Percentiles rank a stretch among this genome's conserved stretches.
Evolutionary conservation across 2,888 invertebrate species (phyloP).

Genomic region (Leptopilina syphax): DNA sequence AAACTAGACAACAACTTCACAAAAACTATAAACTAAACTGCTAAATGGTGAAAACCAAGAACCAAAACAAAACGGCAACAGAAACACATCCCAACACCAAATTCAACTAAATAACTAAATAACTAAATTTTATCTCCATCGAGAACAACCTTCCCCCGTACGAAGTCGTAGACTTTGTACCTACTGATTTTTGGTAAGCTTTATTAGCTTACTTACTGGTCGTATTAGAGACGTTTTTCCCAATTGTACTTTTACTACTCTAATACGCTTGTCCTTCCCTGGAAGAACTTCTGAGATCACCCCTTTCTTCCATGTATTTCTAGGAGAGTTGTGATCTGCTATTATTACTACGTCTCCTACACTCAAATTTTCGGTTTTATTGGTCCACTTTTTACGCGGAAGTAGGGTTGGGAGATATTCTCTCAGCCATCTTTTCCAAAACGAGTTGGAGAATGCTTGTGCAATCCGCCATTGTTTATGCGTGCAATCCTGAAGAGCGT

Average conservation of each 20-base stretch:
- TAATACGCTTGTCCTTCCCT: neutral
- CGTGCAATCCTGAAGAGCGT: conserved; percentile 30
- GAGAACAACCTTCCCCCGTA: neutral
- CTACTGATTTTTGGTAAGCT: neutral
- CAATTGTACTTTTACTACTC: neutral
- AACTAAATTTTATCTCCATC: no score
- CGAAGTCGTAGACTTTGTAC: neutral
- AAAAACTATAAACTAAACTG: no score
- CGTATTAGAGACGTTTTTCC: neutral
- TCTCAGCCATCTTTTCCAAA: conserved; percentile 53
- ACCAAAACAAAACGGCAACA: no score
- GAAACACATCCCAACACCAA: no score
- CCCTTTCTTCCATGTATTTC: conserved; percentile 5
- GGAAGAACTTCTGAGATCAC: neutral
- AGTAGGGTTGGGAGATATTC: conserved; percentile 44
- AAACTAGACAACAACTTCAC: no score
- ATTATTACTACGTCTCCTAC: neutral
- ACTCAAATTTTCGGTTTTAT: neutral
- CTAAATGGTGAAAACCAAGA: no score
- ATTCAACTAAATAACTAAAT: no score
- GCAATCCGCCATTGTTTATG: conserved; percentile 48
- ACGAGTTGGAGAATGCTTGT: conserved; percentile 47
- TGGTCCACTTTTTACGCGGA: neutral
- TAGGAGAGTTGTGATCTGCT: neutral
- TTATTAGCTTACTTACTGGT: neutral